Base-by-base conservation (phyloP, 2,888 invertebrate species). In the Chrysolina americana region DNA sequence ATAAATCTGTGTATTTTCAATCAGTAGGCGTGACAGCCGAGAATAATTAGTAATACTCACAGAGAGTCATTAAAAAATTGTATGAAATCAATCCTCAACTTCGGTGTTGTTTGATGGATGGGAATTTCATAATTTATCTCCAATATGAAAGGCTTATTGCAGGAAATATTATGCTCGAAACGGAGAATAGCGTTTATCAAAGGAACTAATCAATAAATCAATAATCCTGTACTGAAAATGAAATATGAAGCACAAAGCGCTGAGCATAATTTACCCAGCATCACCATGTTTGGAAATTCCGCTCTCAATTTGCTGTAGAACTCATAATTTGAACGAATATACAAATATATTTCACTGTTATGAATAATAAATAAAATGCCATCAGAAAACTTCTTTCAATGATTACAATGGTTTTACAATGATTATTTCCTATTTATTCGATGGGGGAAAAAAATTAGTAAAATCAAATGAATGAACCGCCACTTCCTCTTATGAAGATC, bases 181-280 rank as follows among this genome's bases (percentile, higher is more conserved):
- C 15, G 53, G 19, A 21, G 11, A 21, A 53, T 53, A 21, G 21
- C 21, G 19, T 53, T 53, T 53, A 59, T 59, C 36, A 59, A 59
- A 59, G n/a, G 8, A 28, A 23, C n/a, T 59, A 28, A 59, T 59
- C 59, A 59, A 59, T 59, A 59, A 17, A 59, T 59, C 59, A 59
- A 23, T 59, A 59, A 59, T 23, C 59, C n/a, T n/a, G 36, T 28
- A 59, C 10, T 28, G 28, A 59, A 59, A 36, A 59, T 59, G 59
- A 59, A 59, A 59, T 36, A 59, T 59, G 59, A 28, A 23, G 17
- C 53, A 53, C 19, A 53, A 53, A 23, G 19, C 53, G 53, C 21
- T 23, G 53, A 53, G 21, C 53, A 53, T 53, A 53, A 23, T 53
- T 53, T 21, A 53, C 19, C 21, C 53, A 11, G 21, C 53, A 53